Evolutionary conservation across 2,113 vertebrate species (phyloP), one percentile per base, ranked within the genome.

Genomic region (Electrona antarctica): DNA sequence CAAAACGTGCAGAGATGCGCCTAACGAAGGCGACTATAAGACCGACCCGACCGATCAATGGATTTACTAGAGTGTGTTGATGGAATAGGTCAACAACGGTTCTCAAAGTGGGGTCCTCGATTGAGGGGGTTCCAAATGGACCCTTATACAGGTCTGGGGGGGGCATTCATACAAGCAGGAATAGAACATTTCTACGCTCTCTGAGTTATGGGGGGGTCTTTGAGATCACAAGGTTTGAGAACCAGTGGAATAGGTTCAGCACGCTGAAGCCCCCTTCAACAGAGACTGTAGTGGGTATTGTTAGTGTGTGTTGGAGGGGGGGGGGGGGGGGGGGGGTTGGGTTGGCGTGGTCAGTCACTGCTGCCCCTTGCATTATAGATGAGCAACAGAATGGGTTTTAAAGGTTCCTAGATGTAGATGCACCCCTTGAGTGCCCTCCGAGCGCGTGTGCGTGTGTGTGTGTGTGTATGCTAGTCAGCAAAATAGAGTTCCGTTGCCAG

Each of bases 331-430:
- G 21, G 21, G 55, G 68, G 73, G 33, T n/a, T n/a, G 66, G 77
- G 12, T 58, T n/a, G 12, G 66, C 74, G 72, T 52, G 74, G 62
- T 79, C 21, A 6, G 33, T 41, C 85, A 69, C 69, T 54, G 78
- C 75, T 49, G 12, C 5, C 6, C 62, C 59, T 59, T 90, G 74
- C 76, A 87, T 88, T 85, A 89, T 87, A 81, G 64, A 88, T 87
- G 66, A 84, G 64, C 59, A 41, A 71, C 47, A 66, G 79, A 83
- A 76, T 67, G 66, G 77, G 8, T 81, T 74, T 82, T 67, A 73
- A 45, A 8, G 63, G 46, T 55, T 49, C 21, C 21, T 8, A 7
- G 76, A 71, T 21, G 21, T 72, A 66, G 68, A 83, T 52, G 28
- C 56, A 78, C 69, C 69, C 63, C 62, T 62, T 73, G 67, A 85